Evolutionary conservation across 2,797 vertebrate genomes (phyloP), one percentile per base, ranked within the genome.

Genomic region (Scyliorhinus canicula): DNA sequence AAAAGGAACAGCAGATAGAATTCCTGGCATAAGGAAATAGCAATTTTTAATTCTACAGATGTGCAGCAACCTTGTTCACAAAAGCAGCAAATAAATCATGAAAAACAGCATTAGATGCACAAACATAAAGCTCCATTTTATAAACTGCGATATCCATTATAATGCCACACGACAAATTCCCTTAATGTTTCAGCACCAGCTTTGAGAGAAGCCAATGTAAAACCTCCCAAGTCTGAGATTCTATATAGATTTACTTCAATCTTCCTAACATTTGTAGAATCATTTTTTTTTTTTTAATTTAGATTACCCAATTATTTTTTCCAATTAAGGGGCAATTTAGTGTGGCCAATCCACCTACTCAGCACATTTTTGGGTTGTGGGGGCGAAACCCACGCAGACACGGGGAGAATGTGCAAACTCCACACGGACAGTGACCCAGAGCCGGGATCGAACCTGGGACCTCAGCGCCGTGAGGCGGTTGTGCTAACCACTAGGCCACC

Each of bases 21-120:
- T 26, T 19, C 40, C 19, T 55, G 24, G 14, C 67, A n/a, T 3
- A 55, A 94, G 47, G 50, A 71, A 71, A 74, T 71, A 31, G 47
- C 14, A 90, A n/a, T 60, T 94, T 94, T 28, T 94, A 71, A 74
- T 74, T 44, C 52, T 94, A 74, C 31, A 31, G 88, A 26, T 91
- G 88, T 55, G 44, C 7, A n/a, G 24, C 5, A 52, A 50, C n/a
- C 65, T 69, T 8, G 67, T 11, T 2, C 50, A 11, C 47, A 69
- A 65, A 44, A 24, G 3, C 55, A 35, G 14, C 44, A 71, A 50
- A 19, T 93, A 44, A 93, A 69, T 65, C 65, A 35, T 26, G 0
- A 28, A 44, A 93, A 93, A 52, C 24, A 0, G 44, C 93, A 35
- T 94, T 31, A 9, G 12, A 55, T 19, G 35, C 50, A 55, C 52